A percentile compares a stretch with the other conserved stretches of the same genome.
phyloP scores from a whole-genome alignment of 2,797 vertebrate genomes.

The Graptemys geographica region DNA sequence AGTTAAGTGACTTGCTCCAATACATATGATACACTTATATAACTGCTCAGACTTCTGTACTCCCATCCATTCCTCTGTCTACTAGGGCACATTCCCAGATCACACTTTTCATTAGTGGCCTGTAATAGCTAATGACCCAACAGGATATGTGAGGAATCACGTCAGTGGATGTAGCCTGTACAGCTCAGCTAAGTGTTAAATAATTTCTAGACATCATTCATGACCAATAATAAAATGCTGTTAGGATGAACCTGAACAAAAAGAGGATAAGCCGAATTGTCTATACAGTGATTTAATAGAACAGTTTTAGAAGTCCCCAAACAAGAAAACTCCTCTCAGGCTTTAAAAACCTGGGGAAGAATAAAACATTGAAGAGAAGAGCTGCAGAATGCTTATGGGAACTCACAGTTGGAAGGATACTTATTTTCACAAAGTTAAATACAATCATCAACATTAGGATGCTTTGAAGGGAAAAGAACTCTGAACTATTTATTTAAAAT shows the following conservation, averaged over 20 bases:
- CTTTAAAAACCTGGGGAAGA: constrained; percentile 2
- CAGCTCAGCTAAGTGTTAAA: neutral
- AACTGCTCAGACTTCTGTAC: neutral
- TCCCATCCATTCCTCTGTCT: neutral
- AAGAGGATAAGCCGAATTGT: neutral
- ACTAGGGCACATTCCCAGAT: neutral
- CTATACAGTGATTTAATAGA: neutral
- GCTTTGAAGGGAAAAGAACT: constrained; percentile 28
- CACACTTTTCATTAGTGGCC: neutral
- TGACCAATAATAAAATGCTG: neutral
- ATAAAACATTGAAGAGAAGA: neutral
- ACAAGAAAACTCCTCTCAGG: neutral
- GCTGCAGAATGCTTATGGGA: constrained; percentile 31
- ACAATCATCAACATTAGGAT: constrained; percentile 51
- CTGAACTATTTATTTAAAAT: constrained; percentile 40
- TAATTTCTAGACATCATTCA: neutral
- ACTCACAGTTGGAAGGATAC: constrained; percentile 26
- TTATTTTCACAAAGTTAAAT: constrained; percentile 51
- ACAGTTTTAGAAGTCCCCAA: neutral
- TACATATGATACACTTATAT: neutral
- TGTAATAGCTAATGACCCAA: neutral
- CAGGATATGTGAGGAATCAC: neutral
- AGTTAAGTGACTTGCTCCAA: neutral
- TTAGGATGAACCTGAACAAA: neutral
- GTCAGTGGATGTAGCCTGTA: neutral